These are phyloP conservation scores for Haliclona indistincta DNA, from an alignment of 37 sponge, comb jelly and placozoan genomes.

Conservation along the genomic window DNA sequence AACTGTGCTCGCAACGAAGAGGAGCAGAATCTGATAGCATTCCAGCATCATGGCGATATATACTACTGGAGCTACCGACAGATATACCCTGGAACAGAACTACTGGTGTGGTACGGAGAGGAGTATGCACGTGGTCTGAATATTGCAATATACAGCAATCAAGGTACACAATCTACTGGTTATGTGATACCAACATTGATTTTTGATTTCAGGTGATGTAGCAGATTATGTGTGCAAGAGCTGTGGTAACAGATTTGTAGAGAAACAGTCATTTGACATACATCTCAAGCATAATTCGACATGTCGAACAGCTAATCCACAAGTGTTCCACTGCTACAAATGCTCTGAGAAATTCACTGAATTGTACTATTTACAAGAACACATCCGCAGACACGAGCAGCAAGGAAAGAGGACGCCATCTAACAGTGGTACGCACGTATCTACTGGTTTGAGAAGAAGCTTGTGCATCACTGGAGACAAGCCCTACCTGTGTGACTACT, in stretches of 20 bases:
- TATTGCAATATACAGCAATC: slow-evolving; percentile 68
- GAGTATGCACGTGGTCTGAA: slow-evolving; percentile 71
- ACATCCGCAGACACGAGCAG: slow-evolving; percentile 48
- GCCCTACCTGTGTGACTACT: slow-evolving; percentile 49
- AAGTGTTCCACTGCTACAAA: slow-evolving; percentile 46
- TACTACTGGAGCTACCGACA: slow-evolving; percentile 76
- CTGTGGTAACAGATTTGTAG: slow-evolving; percentile 48
- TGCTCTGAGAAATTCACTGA: slow-evolving; percentile 51
- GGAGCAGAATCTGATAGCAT: slow-evolving; percentile 93
- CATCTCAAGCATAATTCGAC: slow-evolving; percentile 39
- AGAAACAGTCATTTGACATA: slow-evolving; percentile 40
- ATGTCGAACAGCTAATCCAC: slow-evolving; percentile 58
- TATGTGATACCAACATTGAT: too few relatives aligned
- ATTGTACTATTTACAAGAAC: slow-evolving; percentile 44
- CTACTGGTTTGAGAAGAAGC: slow-evolving; percentile 40
- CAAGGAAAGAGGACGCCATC: background rate
- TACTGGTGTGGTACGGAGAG: slow-evolving; percentile 77
- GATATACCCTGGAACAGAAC: slow-evolving; percentile 68
- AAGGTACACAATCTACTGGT: too few relatives aligned
- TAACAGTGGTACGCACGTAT: slow-evolving; percentile 6
- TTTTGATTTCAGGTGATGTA: too few relatives aligned
- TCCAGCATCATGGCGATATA: slow-evolving; percentile 77
- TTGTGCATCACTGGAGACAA: too few relatives aligned
- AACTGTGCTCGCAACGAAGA: slow-evolving; percentile 87
- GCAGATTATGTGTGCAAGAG: slow-evolving; percentile 24